phyloP scores from a whole-genome alignment of 2,797 vertebrate genomes.

The Psittacula derbiana region DNA sequence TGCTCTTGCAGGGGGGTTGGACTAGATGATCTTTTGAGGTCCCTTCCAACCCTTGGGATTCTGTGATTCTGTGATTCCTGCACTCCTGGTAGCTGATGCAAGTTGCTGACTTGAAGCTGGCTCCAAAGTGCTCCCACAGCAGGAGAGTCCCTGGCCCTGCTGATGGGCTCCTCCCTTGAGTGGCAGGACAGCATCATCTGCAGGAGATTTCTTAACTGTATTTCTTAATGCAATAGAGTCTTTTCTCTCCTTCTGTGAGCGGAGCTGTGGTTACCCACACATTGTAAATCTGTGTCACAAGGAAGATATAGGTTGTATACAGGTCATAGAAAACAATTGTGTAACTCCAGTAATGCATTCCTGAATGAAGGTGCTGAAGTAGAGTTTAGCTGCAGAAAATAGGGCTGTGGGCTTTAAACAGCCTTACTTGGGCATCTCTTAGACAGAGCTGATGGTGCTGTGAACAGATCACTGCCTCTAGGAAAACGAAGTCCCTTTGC shows the following conservation, averaged over 20 bases:
- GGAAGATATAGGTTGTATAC: not conserved
- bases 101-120: not conserved
- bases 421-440: not conserved
- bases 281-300: not conserved
- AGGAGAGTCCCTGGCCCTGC: accelerated
- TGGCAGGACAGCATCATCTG: not conserved
- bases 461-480: accelerated
- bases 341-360: not conserved
- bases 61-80: not conserved
- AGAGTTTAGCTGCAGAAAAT: not conserved
- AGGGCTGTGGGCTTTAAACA: not conserved
- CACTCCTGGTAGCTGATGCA: not conserved
- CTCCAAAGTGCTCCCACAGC: not conserved
- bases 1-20: too few species aligned
- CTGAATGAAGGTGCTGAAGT: not conserved
- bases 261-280: not conserved
- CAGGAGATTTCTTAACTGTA: not conserved
- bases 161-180: accelerated
- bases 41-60: too few species aligned
- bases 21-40: too few species aligned
- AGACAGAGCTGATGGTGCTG: not conserved
- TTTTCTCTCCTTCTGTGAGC: not conserved
- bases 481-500: not conserved
- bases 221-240: not conserved
- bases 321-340: constrained; percentile 1